Conservation (phyloP, 2,797 vertebrate genomes). For the Arnoldichthys spilopterus region DNA sequence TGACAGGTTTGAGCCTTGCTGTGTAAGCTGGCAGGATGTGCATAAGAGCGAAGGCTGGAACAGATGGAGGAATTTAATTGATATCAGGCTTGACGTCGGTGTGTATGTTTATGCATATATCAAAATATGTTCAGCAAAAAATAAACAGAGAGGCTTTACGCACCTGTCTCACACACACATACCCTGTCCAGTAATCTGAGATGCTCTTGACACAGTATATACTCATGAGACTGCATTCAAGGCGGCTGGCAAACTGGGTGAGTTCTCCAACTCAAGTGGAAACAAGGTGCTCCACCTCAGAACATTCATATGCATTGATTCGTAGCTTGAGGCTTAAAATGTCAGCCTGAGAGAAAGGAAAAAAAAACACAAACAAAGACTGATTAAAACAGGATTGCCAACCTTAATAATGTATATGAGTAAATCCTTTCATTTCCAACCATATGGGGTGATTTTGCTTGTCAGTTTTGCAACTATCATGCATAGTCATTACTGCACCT, state of each 20-base stretch:
- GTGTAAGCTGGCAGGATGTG: constrained; percentile 14
- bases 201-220: not conserved
- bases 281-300: no score
- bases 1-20: constrained; percentile 29
- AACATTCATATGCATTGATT: no score
- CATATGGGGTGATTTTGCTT: no score
- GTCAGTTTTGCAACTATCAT: no score
- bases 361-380: no score
- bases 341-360: no score
- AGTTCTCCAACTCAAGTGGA: not conserved
- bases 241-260: not conserved
- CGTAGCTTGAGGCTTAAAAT: no score
- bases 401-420: no score
- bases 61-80: constrained; percentile 57
- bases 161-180: constrained; percentile 2
- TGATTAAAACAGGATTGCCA: no score
- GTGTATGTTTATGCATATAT: constrained; percentile 42
- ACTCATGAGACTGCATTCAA: not conserved
- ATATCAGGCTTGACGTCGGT: constrained; percentile 20
- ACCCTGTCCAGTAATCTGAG: not conserved
- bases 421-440: no score
- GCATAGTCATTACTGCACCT: no score
- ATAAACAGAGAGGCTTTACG: constrained; percentile 19
- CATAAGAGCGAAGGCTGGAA: constrained; percentile 24
- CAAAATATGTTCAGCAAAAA: constrained; percentile 43